Conservation (phyloP, 1,140 invertebrate genomes). For the Diplogasteroides magnus region DNA sequence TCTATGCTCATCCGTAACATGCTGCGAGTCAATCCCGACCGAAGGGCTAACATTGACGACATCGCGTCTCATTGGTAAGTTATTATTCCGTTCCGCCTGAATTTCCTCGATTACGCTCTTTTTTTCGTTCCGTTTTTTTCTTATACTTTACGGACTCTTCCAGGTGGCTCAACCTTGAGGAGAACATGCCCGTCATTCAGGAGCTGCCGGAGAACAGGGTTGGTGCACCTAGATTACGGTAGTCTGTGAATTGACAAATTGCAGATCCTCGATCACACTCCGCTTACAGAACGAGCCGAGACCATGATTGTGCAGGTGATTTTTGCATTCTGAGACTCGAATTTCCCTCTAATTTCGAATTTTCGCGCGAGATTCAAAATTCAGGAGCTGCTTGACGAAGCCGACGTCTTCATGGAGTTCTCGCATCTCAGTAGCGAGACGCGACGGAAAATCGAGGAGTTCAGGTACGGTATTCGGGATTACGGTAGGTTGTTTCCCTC, state of each 20-base stretch:
- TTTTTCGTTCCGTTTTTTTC: too few species aligned
- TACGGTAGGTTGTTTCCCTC: too few species aligned
- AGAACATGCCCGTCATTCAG: slow-evolving; percentile 56
- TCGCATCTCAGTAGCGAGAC: slow-evolving; percentile 48
- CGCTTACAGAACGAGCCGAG: slow-evolving; percentile 50
- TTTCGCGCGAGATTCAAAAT: neutral
- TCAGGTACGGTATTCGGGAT: too few species aligned
- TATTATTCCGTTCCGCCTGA: too few species aligned
- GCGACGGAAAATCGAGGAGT: slow-evolving; percentile 29
- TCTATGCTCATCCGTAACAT: slow-evolving; percentile 87
- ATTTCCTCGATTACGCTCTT: too few species aligned
- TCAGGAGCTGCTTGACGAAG: slow-evolving; percentile 51
- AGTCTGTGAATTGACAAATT: slow-evolving; percentile 27
- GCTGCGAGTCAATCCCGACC: slow-evolving; percentile 80
- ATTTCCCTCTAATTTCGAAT: neutral
- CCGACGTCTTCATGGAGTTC: slow-evolving; percentile 56
- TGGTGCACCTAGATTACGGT: slow-evolving; percentile 1
- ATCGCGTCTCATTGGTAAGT: slow-evolving; percentile 90
- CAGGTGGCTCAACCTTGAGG: slow-evolving; percentile 77
- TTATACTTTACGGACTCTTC: too few species aligned
- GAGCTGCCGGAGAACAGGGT: slow-evolving; percentile 55
- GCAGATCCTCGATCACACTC: slow-evolving; percentile 52
- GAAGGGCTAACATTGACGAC: slow-evolving; percentile 82
- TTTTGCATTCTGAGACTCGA: neutral
- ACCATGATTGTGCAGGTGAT: slow-evolving; percentile 50